Evolutionary conservation across 2,888 invertebrate species (phyloP).

Genomic region (Aspidiotus destructor): DNA sequence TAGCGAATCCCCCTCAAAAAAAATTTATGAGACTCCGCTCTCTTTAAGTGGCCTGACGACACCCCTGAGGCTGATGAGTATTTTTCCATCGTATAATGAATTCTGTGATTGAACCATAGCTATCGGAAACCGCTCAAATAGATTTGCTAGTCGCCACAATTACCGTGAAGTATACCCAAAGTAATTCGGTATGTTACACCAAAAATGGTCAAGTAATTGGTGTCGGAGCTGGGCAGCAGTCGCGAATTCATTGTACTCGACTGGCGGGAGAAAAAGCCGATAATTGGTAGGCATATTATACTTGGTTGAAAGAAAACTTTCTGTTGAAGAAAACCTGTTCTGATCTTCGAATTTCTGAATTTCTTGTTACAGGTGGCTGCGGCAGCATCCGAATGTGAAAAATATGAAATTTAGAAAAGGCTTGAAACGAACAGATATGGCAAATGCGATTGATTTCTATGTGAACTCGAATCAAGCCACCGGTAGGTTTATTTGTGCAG

Average conservation of each 20-base stretch:
- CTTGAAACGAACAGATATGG: conserved; percentile 79
- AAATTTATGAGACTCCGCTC: too few relatives aligned
- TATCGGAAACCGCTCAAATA: conserved; percentile 66
- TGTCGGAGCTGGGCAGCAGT: conserved; percentile 98
- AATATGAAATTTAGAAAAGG: conserved; percentile 74
- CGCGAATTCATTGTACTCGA: conserved; percentile 94
- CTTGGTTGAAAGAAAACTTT: too few relatives aligned
- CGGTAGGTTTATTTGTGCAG: conserved; percentile 46
- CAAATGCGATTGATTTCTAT: conserved; percentile 92
- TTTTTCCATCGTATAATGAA: background rate
- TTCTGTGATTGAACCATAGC: conserved; percentile 40
- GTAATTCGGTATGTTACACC: conserved; percentile 96
- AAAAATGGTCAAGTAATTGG: conserved; percentile 88
- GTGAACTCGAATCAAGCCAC: conserved; percentile 69
- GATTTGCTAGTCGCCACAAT: conserved; percentile 94
- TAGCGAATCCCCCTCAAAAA: too few relatives aligned
- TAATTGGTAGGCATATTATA: conserved; percentile 58
- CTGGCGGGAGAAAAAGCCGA: conserved; percentile 95
- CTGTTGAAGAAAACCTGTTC: background rate
- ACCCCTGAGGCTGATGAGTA: too few relatives aligned
- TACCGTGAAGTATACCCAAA: conserved; percentile 94
- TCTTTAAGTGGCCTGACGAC: too few relatives aligned
- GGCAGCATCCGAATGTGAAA: conserved; percentile 79
- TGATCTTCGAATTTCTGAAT: background rate
- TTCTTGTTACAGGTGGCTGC: conserved; percentile 61